Evolutionary conservation across 1,140 invertebrate genomes (phyloP), one percentile per base, ranked within the genome.

Genomic region (Oscheius sp.): DNA sequence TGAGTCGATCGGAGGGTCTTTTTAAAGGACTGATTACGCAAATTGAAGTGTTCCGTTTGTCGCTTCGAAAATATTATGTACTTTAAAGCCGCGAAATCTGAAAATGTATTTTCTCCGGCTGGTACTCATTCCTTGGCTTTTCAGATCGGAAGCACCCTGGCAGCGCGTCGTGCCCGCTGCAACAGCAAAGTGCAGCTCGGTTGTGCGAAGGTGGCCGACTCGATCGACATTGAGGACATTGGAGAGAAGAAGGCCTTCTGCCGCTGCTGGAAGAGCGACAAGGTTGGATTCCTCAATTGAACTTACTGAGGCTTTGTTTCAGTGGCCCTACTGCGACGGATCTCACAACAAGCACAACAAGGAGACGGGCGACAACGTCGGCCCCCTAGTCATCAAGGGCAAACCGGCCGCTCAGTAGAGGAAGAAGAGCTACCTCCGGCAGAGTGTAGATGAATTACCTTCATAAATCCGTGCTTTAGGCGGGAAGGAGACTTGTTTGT

Each of bases 221-320:
- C 59, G 1, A 70, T 77, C 34, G 76, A 77, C 42, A 55, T 77
- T 45, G 76, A 77, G 46, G 76, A 77, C 28, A 77, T 77, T 29
- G 76, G 75, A 7, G 68, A 77, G 49, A 77, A 77, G 61, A 77
- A 78, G 63, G 65, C 71, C 1, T 77, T 74, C 71, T 77, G 76
- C 36, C 77, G 76, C 29, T 77, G 76, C 65, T 77, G 76, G 76
- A 78, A 78, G 75, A 73, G 68, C 29, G 62, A 77, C 13, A 77
- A 77, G 74, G 73, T 75, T 45, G 28, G 73, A 3, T n/a, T 20
- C 10, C 58, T 74, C 18, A 4, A 10, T 42, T 68, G n/a, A n/a
- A 36, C 28, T 23, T 35, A 32, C 31, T 63, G 31, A n/a, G 0
- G 23, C 10, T n/a, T 62, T 32, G 10, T 76, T 74, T 76, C 74